phyloP scores from a whole-genome alignment of 2,888 invertebrate genomes.

The Abrostola tripartita region DNA sequence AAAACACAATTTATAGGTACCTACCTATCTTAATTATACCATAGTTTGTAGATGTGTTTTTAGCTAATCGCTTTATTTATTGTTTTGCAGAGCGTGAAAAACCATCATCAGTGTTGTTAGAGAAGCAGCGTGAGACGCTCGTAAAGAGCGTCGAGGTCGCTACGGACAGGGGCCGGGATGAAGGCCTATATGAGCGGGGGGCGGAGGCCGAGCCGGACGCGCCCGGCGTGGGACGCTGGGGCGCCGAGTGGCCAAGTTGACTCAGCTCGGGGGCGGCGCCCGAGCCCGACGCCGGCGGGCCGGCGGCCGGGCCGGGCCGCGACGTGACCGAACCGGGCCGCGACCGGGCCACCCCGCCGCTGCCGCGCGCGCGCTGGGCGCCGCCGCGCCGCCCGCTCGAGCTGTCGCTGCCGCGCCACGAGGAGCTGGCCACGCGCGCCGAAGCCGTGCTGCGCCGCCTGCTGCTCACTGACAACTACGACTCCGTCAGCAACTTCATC shows the following conservation, averaged over 20 bases:
- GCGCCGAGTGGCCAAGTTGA: constrained; percentile 99
- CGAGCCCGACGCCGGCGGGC: constrained; percentile 70
- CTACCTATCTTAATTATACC: too few relatives aligned
- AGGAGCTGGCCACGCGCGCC: constrained; percentile 93
- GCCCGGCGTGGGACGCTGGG: constrained; percentile 96
- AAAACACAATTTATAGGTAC: too few relatives aligned
- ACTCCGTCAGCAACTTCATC: constrained; percentile 95
- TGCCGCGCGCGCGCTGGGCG: constrained; percentile 90
- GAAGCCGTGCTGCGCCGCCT: constrained; percentile 94
- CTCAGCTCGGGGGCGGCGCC: constrained; percentile 90
- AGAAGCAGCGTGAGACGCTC: constrained; percentile 90
- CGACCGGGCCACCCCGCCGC: constrained; percentile 88
- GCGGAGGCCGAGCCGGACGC: constrained; percentile 88
- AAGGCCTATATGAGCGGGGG: constrained; percentile 69
- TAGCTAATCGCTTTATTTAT: constrained; percentile 6
- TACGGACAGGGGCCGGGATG: constrained; percentile 68
- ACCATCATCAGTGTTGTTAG: constrained; percentile 89
- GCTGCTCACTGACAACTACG: constrained; percentile 95
- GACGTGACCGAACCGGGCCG: constrained; percentile 69
- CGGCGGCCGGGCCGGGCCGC: constrained; percentile 71
- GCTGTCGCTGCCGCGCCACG: constrained; percentile 89
- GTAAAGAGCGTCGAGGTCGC: constrained; percentile 86
- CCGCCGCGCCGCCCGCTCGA: constrained; percentile 61
- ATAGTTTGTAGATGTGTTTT: neutral
- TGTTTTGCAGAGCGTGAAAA: constrained; percentile 92